These are phyloP conservation scores for Synergus gifuensis DNA, from an alignment of 2,888 invertebrate genomes.

Conservation along the genomic window DNA sequence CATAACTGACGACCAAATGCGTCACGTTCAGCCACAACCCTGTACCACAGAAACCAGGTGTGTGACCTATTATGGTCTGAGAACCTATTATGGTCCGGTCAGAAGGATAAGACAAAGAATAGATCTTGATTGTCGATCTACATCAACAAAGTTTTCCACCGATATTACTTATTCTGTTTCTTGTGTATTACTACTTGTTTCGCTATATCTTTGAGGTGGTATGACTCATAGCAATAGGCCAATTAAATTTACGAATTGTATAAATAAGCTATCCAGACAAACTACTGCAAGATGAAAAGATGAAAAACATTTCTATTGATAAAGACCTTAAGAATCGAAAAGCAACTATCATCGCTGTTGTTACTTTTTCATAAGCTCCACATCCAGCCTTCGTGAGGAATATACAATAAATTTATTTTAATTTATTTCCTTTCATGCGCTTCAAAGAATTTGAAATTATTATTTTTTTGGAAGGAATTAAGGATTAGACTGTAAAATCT, in stretches of 20 bases:
- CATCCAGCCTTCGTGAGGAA: not conserved
- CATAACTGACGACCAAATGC: slow-evolving; percentile 35
- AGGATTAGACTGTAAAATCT: not conserved
- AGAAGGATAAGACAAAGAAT: slow-evolving; percentile 44
- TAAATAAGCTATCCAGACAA: slow-evolving; percentile 34
- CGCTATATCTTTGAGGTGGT: slow-evolving; percentile 44
- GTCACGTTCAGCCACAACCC: slow-evolving; percentile 35
- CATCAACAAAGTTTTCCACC: slow-evolving; percentile 16
- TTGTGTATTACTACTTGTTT: slow-evolving; percentile 28
- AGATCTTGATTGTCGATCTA: slow-evolving; percentile 50
- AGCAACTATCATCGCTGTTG: not conserved
- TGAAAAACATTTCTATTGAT: slow-evolving; percentile 27
- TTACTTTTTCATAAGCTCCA: not conserved
- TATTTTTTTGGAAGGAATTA: not conserved
- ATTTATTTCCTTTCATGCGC: not conserved
- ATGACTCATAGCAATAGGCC: slow-evolving; percentile 52
- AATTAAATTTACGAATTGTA: slow-evolving; percentile 49
- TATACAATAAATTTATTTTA: not conserved
- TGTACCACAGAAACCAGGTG: slow-evolving; percentile 46
- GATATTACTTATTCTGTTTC: slow-evolving; percentile 10
- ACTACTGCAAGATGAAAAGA: slow-evolving; percentile 17
- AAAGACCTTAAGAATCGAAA: slow-evolving; percentile 18
- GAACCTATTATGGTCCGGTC: slow-evolving; percentile 38
- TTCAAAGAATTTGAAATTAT: too few relatives aligned
- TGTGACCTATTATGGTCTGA: slow-evolving; percentile 51